These are phyloP conservation scores for Silurus asotus DNA, from an alignment of 2,113 vertebrate genomes.

Conservation along the genomic window DNA sequence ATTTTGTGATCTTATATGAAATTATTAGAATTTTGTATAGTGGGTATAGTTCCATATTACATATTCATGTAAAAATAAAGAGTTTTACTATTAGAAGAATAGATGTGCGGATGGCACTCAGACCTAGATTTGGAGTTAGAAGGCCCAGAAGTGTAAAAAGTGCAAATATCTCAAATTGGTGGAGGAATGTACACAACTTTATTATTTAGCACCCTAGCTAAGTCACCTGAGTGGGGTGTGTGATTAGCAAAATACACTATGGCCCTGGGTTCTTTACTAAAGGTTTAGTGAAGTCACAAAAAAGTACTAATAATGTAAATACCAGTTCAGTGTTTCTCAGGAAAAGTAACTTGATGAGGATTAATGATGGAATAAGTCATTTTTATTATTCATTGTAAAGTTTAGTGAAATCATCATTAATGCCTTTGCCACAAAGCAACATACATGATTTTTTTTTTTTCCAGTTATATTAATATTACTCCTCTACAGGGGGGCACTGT, in stretches of 20 bases:
- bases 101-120: too few species aligned
- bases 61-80: neutral
- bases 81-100: neutral
- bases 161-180: too few species aligned
- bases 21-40: neutral
- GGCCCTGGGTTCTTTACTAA: too few species aligned
- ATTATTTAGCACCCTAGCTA: too few species aligned
- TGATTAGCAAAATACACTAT: too few species aligned
- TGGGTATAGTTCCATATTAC: neutral
- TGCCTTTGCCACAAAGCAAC: neutral
- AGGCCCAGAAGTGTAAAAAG: too few species aligned
- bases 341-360: neutral
- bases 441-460: neutral
- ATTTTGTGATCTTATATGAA: neutral
- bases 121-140: too few species aligned
- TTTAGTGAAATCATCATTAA: neutral
- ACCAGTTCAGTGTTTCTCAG: neutral
- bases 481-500: neutral
- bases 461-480: neutral
- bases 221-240: too few species aligned
- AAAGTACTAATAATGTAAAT: neutral
- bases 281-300: too few species aligned
- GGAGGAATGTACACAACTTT: too few species aligned
- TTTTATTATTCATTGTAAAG: neutral
- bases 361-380: neutral